Base-by-base conservation (phyloP, 2,797 vertebrate genomes). In the Allobates femoralis region DNA sequence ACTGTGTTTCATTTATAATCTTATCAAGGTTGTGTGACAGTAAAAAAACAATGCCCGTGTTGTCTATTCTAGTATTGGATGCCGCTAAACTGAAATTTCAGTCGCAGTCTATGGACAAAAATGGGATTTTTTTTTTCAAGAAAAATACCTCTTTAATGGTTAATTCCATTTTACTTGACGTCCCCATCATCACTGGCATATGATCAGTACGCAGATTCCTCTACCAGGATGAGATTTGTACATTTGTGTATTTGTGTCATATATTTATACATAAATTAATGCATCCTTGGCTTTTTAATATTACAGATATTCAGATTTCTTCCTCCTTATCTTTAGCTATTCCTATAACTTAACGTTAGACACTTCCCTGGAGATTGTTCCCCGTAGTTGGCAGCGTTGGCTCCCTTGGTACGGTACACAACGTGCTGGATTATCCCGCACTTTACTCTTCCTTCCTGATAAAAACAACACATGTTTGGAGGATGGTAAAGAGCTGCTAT, bases 391-490 rank as follows among this genome's bases (percentile, higher is more conserved):
- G 71, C 67, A 74, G 71, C 41, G 8, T 26, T 50, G 37, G 71
- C 41, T 74, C 23, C 23, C 71, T 50, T 74, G 37, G 41, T 74
- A 74, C 41, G n/a, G 71, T 74, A 74, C 71, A 74, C 41, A 50
- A 46, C n/a, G 71, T 74, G 71, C 23, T 46, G 71, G 46, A 41
- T 74, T 74, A 74, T 74, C 71, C 5, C 50, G 37, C 71, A 50
- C 37, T 74, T 50, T 41, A 50, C 41, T 74, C 41, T 74, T 74
- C 41, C 71, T 74, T 74, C 23, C 41, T 46, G 75, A 53, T 21
- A 78, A 53, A 53, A 78, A 78, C 53, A 78, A 78, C 50, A 55
- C 51, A 56, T 78, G 53, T 78, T 78, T 56, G 53, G 53, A 78
- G 53, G 75, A 56, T 30, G 50, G 75, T 30, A 23, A 56, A 19